Base-by-base conservation (phyloP, 2,888 invertebrate genomes). In the Odontocolon sp. region DNA sequence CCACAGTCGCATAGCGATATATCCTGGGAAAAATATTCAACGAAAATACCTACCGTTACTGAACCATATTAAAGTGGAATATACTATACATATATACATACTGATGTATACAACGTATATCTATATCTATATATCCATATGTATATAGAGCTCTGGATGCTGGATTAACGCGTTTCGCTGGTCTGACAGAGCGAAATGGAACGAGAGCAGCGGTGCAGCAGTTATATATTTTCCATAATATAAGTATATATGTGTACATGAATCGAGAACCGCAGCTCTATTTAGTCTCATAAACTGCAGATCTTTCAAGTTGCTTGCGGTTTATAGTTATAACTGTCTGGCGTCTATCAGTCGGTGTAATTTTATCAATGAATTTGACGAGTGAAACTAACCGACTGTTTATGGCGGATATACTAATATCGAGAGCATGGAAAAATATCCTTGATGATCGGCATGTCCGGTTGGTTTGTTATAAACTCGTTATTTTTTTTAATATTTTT, bases 21-120 rank as follows among this genome's bases (percentile, higher is more conserved):
- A 69, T 63, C 70, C 45, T 38, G 45, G 45, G 45, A 42, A 56
- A 70, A 61, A 45, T 64, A 57, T 63, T 56, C 56, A 57, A 38
- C 64, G 56, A 71, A 71, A 47, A 64, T 54, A 28, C 28, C 9
- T 57, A 71, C 71, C 63, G 71, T 71, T 71, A 71, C 64, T 61
- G 56, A 64, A 64, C 36, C 71, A 64, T 40, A 69, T 71, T 64
- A 56, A 64, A 45, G 28, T 23, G 23, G 28, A 2, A 11, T n/a
- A 57, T 57, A 54, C 21, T 33, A 68, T 57, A 28, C 56, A 57
- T 47, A 68, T 31, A 21, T 8, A 47, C 47, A 42, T 47, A 57
- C 50, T 21, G 36, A 2, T 57, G 38, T 36, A 2, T 38, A 4
- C n/a, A 2, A 2, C n/a, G 28, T 59, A 26, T 11, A 31, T 16